Evolutionary conservation across 2,113 vertebrate species (phyloP).

Genomic region (Centropus bengalensis): DNA sequence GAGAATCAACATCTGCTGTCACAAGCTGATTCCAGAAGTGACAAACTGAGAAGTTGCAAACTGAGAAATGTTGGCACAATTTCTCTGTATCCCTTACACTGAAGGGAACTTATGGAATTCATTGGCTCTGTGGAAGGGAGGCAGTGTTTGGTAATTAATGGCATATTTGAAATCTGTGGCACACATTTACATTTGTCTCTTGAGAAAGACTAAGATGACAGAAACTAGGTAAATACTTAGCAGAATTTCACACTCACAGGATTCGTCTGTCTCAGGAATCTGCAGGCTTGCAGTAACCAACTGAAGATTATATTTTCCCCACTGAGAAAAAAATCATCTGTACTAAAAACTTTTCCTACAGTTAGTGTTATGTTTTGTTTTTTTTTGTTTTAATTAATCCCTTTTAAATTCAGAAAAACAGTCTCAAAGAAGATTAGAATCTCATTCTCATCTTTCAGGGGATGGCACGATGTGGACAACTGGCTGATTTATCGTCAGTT

Average conservation of each 20-base stretch:
- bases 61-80: not conserved
- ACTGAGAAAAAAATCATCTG: not conserved
- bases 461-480: not conserved
- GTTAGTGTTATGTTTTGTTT: not conserved
- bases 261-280: not conserved
- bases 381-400: not conserved
- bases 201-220: not conserved
- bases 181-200: conserved; percentile 24
- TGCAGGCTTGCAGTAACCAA: not conserved
- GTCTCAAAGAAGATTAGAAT: not conserved
- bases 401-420: not conserved
- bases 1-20: conserved; percentile 43
- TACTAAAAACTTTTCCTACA: not conserved
- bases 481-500: not conserved
- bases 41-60: not conserved
- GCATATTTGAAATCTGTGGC: not conserved
- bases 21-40: conserved; percentile 20
- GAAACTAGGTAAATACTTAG: not conserved
- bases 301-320: not conserved
- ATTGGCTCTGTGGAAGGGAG: not conserved
- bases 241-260: not conserved
- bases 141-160: conserved; percentile 42
- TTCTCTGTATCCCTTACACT: not conserved
- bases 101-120: not conserved
- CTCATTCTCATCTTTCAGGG: not conserved